Evolutionary conservation across 2,113 vertebrate genomes (phyloP), one percentile per base, ranked within the genome.

Genomic region (Oreochromis aureus): DNA sequence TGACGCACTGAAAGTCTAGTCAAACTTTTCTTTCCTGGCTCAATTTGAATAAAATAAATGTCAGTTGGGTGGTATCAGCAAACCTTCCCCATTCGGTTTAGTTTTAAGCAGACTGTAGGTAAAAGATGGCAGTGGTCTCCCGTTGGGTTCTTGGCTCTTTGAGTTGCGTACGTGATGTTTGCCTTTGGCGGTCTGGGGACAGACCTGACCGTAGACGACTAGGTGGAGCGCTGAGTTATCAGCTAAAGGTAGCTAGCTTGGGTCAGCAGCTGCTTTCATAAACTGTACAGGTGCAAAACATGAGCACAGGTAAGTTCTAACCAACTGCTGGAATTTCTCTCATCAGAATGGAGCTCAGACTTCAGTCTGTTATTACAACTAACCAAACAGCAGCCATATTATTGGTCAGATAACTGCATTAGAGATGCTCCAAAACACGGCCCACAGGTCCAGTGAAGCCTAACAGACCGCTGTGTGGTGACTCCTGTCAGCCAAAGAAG

Each of bases 21-120:
- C 69, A 30, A 7, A 51, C 24, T 1, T 32, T 76, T 51, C 16
- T 76, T 73, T 46, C 61, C 69, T 0, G 41, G 24, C 8, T 73
- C 12, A 48, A 2, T 73, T 76, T 27, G 15, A 30, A 1, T 71
- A 0, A 41, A 44, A 10, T 24, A 24, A 0, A 71, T 15, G 36
- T 71, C 2, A 6, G 41, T 18, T 11, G 15, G 66, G 46, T 10
- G 24, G 8, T 9, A 27, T 76, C 69, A 30, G 69, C 69, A 76
- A 46, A 15, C 66, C 24, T 24, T 27, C 22, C n/a, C 39, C 69
- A 18, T 73, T 27, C 15, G 22, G 15, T 30, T 0, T 18, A 0
- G 22, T 18, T 76, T 76, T 11, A 5, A 27, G 32, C 16, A 78
- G 71, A 78, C 44, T 78, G 27, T 78, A 78, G 10, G 32, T 32